phyloP scores from a whole-genome alignment of 2,888 invertebrate genomes.

The Syritta pipiens region DNA sequence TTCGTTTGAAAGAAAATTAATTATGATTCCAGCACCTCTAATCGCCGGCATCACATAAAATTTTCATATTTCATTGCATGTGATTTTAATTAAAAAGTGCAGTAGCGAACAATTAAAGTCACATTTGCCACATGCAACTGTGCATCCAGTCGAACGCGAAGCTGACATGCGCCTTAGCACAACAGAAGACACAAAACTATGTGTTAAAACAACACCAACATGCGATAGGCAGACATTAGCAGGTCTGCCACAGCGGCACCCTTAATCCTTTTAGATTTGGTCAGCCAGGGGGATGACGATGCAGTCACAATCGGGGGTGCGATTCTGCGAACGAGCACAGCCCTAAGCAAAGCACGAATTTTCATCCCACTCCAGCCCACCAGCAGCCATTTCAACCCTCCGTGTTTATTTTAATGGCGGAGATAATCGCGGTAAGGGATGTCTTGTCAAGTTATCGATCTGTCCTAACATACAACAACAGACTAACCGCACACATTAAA shows the following conservation, averaged over 20 bases:
- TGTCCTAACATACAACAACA: not conserved
- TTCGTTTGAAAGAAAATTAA: not conserved
- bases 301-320: not conserved
- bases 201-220: slow-evolving; percentile 41
- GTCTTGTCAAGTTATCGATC: slow-evolving; percentile 12
- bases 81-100: slow-evolving; percentile 46
- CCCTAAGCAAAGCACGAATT: slow-evolving; percentile 12
- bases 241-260: not conserved
- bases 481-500: not conserved
- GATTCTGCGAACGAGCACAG: too few relatives aligned
- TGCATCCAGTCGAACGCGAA: not conserved
- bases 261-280: slow-evolving; percentile 47
- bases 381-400: slow-evolving; percentile 41
- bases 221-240: slow-evolving; percentile 24
- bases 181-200: slow-evolving; percentile 17
- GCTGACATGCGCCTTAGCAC: not conserved
- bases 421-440: slow-evolving; percentile 36
- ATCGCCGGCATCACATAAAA: not conserved
- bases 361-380: slow-evolving; percentile 25
- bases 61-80: slow-evolving; percentile 46
- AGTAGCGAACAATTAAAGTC: slow-evolving; percentile 52
- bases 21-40: slow-evolving; percentile 5
- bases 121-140: slow-evolving; percentile 49
- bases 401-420: slow-evolving; percentile 39
- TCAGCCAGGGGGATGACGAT: not conserved